Evolutionary conservation across 2,888 invertebrate genomes (phyloP).

Genomic region (Bhutanitis thaidina): DNA sequence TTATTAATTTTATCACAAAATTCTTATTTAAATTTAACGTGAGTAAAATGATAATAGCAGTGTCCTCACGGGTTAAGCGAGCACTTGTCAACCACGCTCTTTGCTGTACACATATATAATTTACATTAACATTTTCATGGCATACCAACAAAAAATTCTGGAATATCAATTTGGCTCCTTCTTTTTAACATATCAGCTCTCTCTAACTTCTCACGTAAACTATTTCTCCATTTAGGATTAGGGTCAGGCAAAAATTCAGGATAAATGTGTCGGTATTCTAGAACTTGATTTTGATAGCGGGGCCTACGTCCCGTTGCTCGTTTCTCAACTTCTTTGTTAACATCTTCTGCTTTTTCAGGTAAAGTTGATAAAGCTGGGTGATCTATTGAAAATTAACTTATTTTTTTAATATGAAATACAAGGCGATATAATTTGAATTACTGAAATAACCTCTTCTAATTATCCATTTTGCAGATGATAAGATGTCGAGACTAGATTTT

Average conservation of each 20-base stretch:
- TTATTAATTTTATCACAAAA: too few species aligned
- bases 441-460: constrained; percentile 58
- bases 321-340: constrained; percentile 27
- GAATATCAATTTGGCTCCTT: constrained; percentile 89
- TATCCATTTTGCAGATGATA: constrained; percentile 56
- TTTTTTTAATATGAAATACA: not conserved
- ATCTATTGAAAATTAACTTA: constrained; percentile 36
- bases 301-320: constrained; percentile 34
- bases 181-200: constrained; percentile 95
- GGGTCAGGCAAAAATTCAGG: constrained; percentile 97
- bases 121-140: too few species aligned
- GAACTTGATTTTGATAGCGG: constrained; percentile 47
- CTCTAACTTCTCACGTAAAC: constrained; percentile 92
- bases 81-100: too few species aligned
- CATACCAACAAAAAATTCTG: constrained; percentile 98
- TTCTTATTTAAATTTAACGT: too few species aligned
- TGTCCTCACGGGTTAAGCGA: too few species aligned
- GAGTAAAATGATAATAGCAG: too few species aligned
- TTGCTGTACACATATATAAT: too few species aligned
- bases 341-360: constrained; percentile 41
- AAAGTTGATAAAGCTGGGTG: constrained; percentile 50
- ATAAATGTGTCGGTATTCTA: constrained; percentile 85
- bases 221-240: constrained; percentile 87
- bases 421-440: not conserved
- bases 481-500: constrained; percentile 40